These are phyloP conservation scores for Gisinianus flammeolus DNA, from an alignment of 2,888 invertebrate species.

Conservation along the genomic window DNA sequence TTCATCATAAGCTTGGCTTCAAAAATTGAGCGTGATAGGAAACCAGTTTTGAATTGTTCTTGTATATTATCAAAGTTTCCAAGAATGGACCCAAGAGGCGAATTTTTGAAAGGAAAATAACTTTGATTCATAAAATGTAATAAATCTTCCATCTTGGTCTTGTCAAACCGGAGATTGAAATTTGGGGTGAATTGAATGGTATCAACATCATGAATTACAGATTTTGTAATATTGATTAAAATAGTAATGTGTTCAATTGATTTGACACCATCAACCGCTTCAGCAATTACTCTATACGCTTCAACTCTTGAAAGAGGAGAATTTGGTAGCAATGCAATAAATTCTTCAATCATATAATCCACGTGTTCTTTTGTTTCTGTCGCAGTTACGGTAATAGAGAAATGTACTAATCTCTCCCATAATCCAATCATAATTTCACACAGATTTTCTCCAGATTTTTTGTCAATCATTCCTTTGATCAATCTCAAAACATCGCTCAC, in stretches of 20 bases:
- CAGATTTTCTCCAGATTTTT: background rate
- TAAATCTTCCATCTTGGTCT: conserved; percentile 17
- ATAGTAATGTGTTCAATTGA: conserved; percentile 12
- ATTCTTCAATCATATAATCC: conserved; percentile 23
- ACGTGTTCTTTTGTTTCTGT: conserved; percentile 8
- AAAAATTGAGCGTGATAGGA: conserved; percentile 39
- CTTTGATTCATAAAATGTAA: conserved; percentile 18
- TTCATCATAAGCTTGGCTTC: conserved; percentile 42
- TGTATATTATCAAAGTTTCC: background rate
- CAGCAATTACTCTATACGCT: background rate
- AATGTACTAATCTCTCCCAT: conserved; percentile 22
- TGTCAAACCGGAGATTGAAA: conserved; percentile 29
- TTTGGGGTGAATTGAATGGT: background rate
- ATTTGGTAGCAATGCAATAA: background rate
- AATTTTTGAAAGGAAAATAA: conserved; percentile 2
- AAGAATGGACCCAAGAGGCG: too few relatives aligned
- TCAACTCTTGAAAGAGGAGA: background rate
- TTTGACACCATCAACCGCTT: background rate
- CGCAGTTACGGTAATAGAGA: background rate
- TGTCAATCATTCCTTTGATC: conserved; percentile 17
- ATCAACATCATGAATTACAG: background rate
- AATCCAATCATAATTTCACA: background rate
- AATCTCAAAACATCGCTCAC: conserved; percentile 23
- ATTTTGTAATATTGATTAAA: conserved; percentile 13
- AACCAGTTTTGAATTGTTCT: conserved; percentile 10